Evolutionary conservation across 2,113 vertebrate species (phyloP), one percentile per base, ranked within the genome.

Genomic region (Isurus oxyrinchus): DNA sequence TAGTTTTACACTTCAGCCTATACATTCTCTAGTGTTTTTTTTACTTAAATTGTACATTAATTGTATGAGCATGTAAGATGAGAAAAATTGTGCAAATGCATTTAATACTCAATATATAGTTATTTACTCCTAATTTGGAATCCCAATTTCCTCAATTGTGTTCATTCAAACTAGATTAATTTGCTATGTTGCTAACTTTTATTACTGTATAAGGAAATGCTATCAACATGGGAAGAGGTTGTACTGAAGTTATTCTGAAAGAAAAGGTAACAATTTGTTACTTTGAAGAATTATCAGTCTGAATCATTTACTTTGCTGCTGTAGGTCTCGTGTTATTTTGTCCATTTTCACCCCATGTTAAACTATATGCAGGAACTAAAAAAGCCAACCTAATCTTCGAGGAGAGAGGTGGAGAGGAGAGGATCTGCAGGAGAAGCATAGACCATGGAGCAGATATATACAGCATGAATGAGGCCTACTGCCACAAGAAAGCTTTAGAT

Each of bases 101-200:
- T n/a, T 61, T n/a, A 93, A 13, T 57, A 93, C 57, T 49, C 25
- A 67, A 69, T 53, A 72, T 61, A 31, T 44, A 69, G 5, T 5
- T 44, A 95, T 69, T 69, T 69, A 35, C 25, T 31, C 69, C 13
- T 44, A 69, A 69, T 69, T 69, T 44, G 27, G 66, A 49, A 95
- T 95, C 44, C n/a, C 53, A 21, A 69, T 95, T 69, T 95, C 25
- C 40, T 49, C 61, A 69, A 95, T 95, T 95, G 49, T 95, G 93
- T 95, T 66, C 94, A 95, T 95, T 69, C 40, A 49, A 69, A 69
- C 61, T 95, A 40, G 23, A 95, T 95, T 95, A 69, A 7, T 21
- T 25, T 40, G 21, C 40, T 19, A 2, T 95, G 94, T 53, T n/a
- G 3, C 23, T 11, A 66, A 49, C 21, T 66, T 40, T 69, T 95